Evolutionary conservation across 2,888 invertebrate genomes (phyloP), one percentile per base, ranked within the genome.

Genomic region (Caenorhabditis sp.): DNA sequence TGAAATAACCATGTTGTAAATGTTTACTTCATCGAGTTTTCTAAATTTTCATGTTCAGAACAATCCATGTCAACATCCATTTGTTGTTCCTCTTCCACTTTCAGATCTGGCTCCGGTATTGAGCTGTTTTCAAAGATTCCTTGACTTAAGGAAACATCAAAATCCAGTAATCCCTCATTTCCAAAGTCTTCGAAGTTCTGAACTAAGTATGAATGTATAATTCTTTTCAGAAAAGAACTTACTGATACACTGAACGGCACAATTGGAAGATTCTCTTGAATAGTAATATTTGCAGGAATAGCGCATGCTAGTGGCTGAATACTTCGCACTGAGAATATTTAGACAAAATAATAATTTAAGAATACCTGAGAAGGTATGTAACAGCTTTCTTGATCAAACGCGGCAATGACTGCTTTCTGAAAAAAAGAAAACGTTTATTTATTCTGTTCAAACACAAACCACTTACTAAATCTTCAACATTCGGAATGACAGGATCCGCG

Each of bases 161-260:
- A 23, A 12, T 51, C 51, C 23, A 51, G 21, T 23, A 51, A 23
- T 19, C 51, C 51, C 21, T 51, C 51, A 51, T 51, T 51, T 23
- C 51, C 51, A 23, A 51, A 51, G 21, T 51, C 51, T 51, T 51
- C 51, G 51, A 6, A 51, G 21, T 51, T 51, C 51, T 51, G 14
- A 8, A 50, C 10, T 43, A 10, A 21, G 21, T 21, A 21, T 50
- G 50, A n/a, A 4, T 36, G 6, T 36, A 50, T 14, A 8, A 12
- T 50, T 50, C 50, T 43, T 51, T 51, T 23, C 8, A 21, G 21
- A 51, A 51, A n/a, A 21, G 21, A 51, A 51, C 2, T 51, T 51
- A 51, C 51, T 23, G 51, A 51, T 17, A 51, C 23, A 1, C 3
- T 51, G 51, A 21, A 51, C 12, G 21, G 51, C 8, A 23, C n/a